Evolutionary conservation across 2,888 invertebrate genomes (phyloP).

Genomic region (Cryptocheilus praepositus): DNA sequence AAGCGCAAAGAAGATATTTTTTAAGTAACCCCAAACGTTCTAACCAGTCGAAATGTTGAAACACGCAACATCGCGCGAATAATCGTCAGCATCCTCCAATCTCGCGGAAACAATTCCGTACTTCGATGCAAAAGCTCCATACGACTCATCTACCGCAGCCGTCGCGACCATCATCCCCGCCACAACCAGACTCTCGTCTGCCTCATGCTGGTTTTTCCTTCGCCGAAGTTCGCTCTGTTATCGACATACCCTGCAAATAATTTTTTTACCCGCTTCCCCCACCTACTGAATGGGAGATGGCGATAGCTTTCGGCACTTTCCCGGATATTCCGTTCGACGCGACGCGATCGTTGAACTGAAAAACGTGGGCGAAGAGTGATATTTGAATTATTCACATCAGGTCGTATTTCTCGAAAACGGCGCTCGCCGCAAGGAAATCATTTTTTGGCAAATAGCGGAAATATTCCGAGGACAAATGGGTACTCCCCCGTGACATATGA

Average conservation of each 20-base stretch:
- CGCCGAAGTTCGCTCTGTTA: slow-evolving; percentile 23
- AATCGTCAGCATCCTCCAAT: slow-evolving; percentile 4
- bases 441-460: slow-evolving; percentile 45
- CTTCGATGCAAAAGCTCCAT: no score
- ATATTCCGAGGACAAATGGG: slow-evolving; percentile 30
- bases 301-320: slow-evolving; percentile 47
- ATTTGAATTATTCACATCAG: slow-evolving; percentile 51
- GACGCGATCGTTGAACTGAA: slow-evolving; percentile 27
- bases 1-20: no score
- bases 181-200: background rate
- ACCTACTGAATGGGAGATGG: slow-evolving; percentile 27
- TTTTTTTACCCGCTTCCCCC: slow-evolving; percentile 8
- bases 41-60: no score
- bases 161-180: no score
- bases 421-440: slow-evolving; percentile 44
- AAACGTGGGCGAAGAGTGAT: slow-evolving; percentile 30
- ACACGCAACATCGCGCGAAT: no score
- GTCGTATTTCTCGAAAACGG: slow-evolving; percentile 27
- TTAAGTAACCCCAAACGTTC: no score
- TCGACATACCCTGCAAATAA: slow-evolving; percentile 31
- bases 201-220: background rate
- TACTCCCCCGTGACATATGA: slow-evolving; percentile 22
- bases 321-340: slow-evolving; percentile 30
- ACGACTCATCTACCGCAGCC: no score
- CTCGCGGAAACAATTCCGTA: no score